Conservation (phyloP, 2,113 vertebrate species). For the Apteryx owenii region DNA sequence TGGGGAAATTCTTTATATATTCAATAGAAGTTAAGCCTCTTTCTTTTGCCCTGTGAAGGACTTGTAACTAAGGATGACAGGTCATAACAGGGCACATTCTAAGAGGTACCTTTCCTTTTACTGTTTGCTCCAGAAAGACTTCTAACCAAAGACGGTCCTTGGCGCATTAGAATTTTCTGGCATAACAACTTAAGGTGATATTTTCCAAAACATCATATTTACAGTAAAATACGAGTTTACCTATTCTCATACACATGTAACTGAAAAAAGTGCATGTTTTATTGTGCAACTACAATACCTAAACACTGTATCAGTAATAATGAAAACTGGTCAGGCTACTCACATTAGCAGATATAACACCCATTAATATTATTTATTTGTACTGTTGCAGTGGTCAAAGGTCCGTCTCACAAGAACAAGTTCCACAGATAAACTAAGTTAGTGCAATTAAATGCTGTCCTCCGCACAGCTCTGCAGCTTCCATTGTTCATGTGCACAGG, state of each 20-base stretch:
- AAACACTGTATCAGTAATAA: neutral
- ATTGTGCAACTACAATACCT: neutral
- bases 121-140: neutral
- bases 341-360: neutral
- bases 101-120: neutral
- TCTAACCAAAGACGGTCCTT: neutral
- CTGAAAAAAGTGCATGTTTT: neutral
- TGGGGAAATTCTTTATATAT: constrained; percentile 50
- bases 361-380: neutral
- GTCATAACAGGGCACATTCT: neutral
- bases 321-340: neutral
- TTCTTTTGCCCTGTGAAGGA: neutral
- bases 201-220: neutral
- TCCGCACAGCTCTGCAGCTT: neutral
- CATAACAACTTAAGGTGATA: neutral
- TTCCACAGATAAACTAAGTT: neutral
- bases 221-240: neutral
- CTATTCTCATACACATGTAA: neutral
- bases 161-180: neutral
- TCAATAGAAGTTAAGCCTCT: neutral
- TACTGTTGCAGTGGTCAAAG: neutral
- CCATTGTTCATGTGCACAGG: neutral
- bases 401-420: neutral
- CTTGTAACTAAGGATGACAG: neutral
- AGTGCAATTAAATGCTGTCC: neutral